phyloP scores from a whole-genome alignment of 1,140 invertebrate species.

The Atta texana region DNA sequence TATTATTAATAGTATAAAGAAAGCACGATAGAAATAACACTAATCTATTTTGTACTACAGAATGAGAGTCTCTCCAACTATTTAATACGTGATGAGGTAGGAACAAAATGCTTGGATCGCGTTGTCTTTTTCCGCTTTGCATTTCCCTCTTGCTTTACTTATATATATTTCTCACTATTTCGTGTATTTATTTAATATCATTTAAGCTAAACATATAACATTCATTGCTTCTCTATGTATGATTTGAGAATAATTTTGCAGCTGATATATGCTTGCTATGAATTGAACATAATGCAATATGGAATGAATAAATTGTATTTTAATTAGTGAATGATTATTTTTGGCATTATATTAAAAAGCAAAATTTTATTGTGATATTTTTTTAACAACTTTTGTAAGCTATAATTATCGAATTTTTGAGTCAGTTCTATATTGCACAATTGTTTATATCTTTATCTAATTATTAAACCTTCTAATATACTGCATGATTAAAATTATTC shows the following conservation, averaged over 20 bases:
- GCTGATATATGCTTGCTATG: background rate
- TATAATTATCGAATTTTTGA: background rate
- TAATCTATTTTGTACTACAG: constrained; percentile 77
- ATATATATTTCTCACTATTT: constrained; percentile 11
- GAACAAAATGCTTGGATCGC: constrained; percentile 62
- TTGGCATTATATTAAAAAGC: background rate
- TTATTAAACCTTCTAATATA: constrained; percentile 1
- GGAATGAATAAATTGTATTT: background rate
- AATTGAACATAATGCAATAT: constrained; percentile 3
- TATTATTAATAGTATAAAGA: constrained; percentile 46
- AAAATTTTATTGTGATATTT: background rate
- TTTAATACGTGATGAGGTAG: constrained; percentile 80
- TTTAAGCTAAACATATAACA: background rate
- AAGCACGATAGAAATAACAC: constrained; percentile 62
- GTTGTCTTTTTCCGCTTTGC: constrained; percentile 12
- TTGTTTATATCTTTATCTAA: background rate
- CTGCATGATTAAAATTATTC: constrained; percentile 59
- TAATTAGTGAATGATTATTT: background rate
- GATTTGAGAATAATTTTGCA: constrained; percentile 10
- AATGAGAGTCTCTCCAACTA: constrained; percentile 78
- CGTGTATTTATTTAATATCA: background rate
- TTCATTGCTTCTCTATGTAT: constrained; percentile 8
- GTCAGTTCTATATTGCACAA: constrained; percentile 18
- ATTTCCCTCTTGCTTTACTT: constrained; percentile 1
- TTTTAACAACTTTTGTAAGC: background rate